These are phyloP conservation scores for Monodelphis domestica DNA, from an alignment of 2,797 vertebrate species.

Conservation along the genomic window DNA sequence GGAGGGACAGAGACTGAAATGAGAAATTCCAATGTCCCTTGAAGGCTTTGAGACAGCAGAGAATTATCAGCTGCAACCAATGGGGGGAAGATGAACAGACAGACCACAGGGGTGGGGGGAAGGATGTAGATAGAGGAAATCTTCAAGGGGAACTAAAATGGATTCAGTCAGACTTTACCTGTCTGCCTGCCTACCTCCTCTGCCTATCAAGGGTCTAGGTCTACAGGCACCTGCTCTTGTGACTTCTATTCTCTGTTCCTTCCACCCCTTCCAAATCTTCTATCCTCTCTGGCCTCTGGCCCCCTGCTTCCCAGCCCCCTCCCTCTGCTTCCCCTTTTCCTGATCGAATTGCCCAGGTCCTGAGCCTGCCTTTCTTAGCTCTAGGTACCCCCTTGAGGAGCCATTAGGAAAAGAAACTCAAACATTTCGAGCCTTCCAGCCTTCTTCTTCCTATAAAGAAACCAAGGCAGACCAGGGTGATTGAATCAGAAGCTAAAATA, in stretches of 20 bases:
- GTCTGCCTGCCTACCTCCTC: too few relatives aligned
- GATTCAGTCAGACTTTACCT: neutral
- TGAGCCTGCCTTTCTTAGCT: too few relatives aligned
- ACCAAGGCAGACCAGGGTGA: neutral
- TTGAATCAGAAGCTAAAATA: neutral
- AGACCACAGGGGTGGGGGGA: neutral
- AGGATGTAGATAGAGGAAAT: neutral
- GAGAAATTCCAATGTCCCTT: neutral
- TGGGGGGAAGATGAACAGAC: neutral
- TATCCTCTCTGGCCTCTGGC: neutral
- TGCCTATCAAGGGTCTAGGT: neutral
- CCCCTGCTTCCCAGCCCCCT: neutral
- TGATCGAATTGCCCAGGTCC: neutral
- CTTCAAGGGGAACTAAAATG: neutral
- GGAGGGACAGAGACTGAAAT: neutral
- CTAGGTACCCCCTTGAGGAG: too few relatives aligned
- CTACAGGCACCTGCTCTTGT: too few relatives aligned
- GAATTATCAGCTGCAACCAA: neutral
- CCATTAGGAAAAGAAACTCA: neutral
- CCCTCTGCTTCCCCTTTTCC: neutral
- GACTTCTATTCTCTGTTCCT: neutral
- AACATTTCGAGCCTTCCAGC: neutral
- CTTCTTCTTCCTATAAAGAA: neutral
- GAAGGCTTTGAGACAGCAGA: neutral
- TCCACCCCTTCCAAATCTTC: neutral